Evolutionary conservation across 2,797 vertebrate species (phyloP), one percentile per base, ranked within the genome.

Genomic region (Lithobates sylvaticus): DNA sequence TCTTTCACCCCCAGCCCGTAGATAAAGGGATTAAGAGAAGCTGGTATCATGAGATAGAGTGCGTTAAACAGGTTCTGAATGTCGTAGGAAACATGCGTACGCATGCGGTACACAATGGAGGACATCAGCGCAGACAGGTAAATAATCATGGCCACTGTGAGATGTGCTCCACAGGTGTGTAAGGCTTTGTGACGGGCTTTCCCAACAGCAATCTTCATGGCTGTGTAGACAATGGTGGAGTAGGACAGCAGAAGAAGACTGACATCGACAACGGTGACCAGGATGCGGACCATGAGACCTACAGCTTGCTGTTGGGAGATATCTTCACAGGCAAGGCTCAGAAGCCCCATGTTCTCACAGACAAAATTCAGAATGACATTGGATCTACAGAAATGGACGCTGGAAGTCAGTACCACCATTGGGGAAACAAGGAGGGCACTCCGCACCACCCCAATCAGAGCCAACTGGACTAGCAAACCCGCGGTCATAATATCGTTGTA

Each of bases 271-370:
- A 89, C 23, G 1, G 89, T 67, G 29, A 88, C 89, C 39, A 89
- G 34, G 81, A 78, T 26, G 2, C 58, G 85, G 2, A 88, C 0
- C 0, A 70, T 7, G 10, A 90, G 81, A 0, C 89, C 89, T 16
- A 88, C 86, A 0, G 75, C 73, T 88, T 89, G 90, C 23, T 90
- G 87, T 23, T 84, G 67, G 3, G 90, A 88, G 36, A 88, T 78
- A 15, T 91, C 83, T 2, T 79, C 88, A 0, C 89, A 90, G 50
- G 89, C 89, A 44, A 91, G 84, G 61, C 84, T 91, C 88, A 88
- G 88, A 26, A 90, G 80, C 21, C 84, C 90, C 86, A 90, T 89
- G 78, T 90, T 89, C 75, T 92, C 89, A 50, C 90, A 90, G 13
- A 88, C 90, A 78, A 93, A 92, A 74, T 89, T 89, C 18, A 21